Conservation (phyloP, 30 jellyfish, hydroid and myxozoan genomes). For the Mastigias papua region DNA sequence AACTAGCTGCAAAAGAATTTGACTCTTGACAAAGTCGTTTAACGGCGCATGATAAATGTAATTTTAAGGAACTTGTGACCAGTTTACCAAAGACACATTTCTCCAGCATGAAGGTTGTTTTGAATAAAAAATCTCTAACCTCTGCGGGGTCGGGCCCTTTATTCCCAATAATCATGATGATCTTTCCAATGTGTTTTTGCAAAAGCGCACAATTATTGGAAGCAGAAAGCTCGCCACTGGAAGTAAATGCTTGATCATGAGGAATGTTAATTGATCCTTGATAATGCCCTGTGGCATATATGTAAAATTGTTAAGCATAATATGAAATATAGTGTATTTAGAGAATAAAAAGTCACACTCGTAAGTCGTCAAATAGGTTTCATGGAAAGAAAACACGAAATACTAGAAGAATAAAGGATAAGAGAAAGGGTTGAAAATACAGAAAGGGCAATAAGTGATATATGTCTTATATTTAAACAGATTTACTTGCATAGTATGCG, state of each 20-base stretch:
- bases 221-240: conserved; percentile 64
- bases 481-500: no score
- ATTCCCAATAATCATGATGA: conserved; percentile 91
- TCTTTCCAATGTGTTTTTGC: conserved; percentile 86
- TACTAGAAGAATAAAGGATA: no score
- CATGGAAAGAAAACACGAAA: no score
- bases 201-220: conserved; percentile 55
- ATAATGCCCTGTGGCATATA: conserved; percentile 82
- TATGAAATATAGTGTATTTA: neutral
- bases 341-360: neutral
- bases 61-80: neutral
- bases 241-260: conserved; percentile 78
- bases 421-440: no score
- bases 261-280: conserved; percentile 91
- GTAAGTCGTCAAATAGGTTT: neutral
- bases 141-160: conserved; percentile 87
- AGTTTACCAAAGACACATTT: no score
- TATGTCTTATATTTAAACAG: no score
- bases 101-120: no score
- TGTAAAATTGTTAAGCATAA: conserved; percentile 22
- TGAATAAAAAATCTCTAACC: conserved; percentile 40
- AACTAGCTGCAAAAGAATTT: no score
- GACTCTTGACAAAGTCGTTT: no score
- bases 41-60: neutral
- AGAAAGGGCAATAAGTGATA: no score